Evolutionary conservation across 2,797 vertebrate species (phyloP), one percentile per base, ranked within the genome.

Genomic region (Peromyscus eremicus): DNA sequence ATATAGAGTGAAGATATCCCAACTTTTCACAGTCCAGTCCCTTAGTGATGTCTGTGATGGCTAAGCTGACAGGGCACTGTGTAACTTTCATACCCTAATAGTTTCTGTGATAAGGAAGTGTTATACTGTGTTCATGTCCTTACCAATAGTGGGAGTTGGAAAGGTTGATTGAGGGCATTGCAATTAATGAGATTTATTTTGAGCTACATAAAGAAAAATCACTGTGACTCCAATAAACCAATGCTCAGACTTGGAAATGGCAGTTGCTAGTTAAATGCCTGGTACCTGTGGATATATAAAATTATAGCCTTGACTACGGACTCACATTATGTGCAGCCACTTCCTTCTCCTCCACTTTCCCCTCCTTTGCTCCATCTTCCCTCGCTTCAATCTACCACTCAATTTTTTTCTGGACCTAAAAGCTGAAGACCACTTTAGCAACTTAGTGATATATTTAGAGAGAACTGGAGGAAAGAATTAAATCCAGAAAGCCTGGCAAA

Each of bases 1-100:
- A 49, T 8, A 23, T 14, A 32, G 76, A 16, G 37, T 0, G 0
- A 19, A 9, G 2, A 1, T 4, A 2, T 64, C 7, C 17, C 10
- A 43, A 37, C 5, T 71, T 27, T 14, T 57, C 37, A 1, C 0
- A 25, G 1, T 52, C 68, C 21, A 2, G 16, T 29, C 23, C 25
- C 2, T 49, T 43, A 7, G 7, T 5, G 25, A 11, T 27, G 5
- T n/a, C 64, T 46, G 4, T 55, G 23, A 29, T 55, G 8, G 1
- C 68, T 40, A 83, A 6, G 2, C 21, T 66, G 8, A 27, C 14
- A 9, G 34, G 23, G 82, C 23, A 66, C 14, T 52, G 21, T 27
- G 17, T 73, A 2, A 21, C 46, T 37, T 88, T 77, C 60, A 6
- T 57, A 55, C 5, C 32, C 46, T 80, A 8, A 6, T 1, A n/a